Evolutionary conservation across 2,888 invertebrate genomes (phyloP).

Genomic region (Lochmaea capreae): DNA sequence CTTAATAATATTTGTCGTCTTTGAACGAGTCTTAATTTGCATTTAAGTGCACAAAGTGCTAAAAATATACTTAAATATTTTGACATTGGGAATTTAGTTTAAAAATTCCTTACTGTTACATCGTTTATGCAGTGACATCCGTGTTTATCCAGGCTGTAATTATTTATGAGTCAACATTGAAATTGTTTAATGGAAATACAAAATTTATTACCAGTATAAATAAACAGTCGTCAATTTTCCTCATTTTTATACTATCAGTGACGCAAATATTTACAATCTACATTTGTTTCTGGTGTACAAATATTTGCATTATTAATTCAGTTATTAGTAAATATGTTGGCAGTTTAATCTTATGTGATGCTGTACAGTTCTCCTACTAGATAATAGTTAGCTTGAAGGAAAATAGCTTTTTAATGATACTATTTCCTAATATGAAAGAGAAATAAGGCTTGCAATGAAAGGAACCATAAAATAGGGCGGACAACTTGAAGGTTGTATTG

Average conservation of each 20-base stretch:
- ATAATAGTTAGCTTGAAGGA: too few relatives aligned
- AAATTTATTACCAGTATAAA: background rate
- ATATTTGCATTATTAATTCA: background rate
- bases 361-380: too few relatives aligned
- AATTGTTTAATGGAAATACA: constrained; percentile 5
- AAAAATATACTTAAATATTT: background rate
- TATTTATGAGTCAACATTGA: background rate
- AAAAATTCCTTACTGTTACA: background rate
- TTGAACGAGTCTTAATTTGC: too few relatives aligned
- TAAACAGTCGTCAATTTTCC: constrained; percentile 6
- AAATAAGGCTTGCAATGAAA: too few relatives aligned
- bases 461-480: too few relatives aligned
- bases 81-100: background rate
- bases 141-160: background rate
- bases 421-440: too few relatives aligned
- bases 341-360: background rate
- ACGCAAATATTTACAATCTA: background rate
- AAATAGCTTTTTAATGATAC: too few relatives aligned
- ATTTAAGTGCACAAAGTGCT: too few relatives aligned
- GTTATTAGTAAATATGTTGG: background rate
- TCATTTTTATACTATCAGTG: background rate
- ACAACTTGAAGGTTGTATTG: too few relatives aligned
- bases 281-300: background rate
- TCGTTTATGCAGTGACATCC: background rate
- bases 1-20: too few relatives aligned